These are phyloP conservation scores for Drosophila pseudotakahashii DNA, from an alignment of 2,888 invertebrate genomes.

Conservation along the genomic window DNA sequence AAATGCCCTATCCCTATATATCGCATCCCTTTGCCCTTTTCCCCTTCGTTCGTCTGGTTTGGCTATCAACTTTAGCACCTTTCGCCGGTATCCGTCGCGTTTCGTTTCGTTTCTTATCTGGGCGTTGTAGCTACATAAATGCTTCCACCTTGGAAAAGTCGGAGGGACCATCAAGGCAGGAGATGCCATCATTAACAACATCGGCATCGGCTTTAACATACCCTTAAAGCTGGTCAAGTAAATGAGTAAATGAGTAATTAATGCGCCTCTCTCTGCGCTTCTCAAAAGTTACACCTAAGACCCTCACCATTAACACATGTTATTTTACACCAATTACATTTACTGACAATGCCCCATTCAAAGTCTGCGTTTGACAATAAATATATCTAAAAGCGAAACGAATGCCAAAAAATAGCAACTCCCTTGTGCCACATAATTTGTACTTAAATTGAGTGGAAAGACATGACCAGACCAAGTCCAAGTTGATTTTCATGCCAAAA, in stretches of 20 bases:
- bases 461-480: neutral
- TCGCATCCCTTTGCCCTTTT: neutral
- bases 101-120: slow-evolving; percentile 54
- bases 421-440: slow-evolving; percentile 73
- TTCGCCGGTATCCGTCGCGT: slow-evolving; percentile 6
- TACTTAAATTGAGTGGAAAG: slow-evolving; percentile 62
- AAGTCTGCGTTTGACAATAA: slow-evolving; percentile 10
- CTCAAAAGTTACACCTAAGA: neutral
- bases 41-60: neutral
- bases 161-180: neutral
- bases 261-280: neutral
- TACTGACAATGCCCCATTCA: neutral
- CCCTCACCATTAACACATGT: no score
- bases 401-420: slow-evolving; percentile 49
- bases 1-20: neutral
- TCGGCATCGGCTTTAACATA: neutral
- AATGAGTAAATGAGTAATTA: neutral
- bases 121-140: slow-evolving; percentile 65
- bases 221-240: slow-evolving; percentile 1
- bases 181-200: slow-evolving; percentile 1
- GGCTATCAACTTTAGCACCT: slow-evolving; percentile 45
- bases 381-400: slow-evolving; percentile 26
- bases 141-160: slow-evolving; percentile 46
- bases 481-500: no score
- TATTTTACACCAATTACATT: no score